Evolutionary conservation across 2,113 vertebrate species (phyloP).

Genomic region (Thamnaconus septentrionalis): DNA sequence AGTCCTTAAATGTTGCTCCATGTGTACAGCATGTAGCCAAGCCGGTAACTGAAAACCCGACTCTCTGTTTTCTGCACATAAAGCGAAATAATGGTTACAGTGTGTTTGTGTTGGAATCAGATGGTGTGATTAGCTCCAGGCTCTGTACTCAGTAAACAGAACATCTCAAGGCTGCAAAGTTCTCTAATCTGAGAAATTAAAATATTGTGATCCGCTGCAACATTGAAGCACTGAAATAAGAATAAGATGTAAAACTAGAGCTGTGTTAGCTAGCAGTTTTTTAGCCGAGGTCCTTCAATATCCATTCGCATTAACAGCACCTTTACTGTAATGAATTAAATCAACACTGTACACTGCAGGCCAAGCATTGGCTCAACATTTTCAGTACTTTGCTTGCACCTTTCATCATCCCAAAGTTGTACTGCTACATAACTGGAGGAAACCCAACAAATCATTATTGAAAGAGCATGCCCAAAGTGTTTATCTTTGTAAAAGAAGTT

Average conservation of each 20-base stretch:
- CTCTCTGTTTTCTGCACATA: conserved; percentile 40
- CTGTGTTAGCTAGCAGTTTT: too few species aligned
- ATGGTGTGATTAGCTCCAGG: conserved; percentile 40
- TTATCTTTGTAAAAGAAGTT: too few species aligned
- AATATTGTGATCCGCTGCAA: conserved; percentile 17
- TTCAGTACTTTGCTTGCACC: too few species aligned
- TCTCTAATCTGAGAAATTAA: conserved; percentile 32
- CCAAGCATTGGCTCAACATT: too few species aligned
- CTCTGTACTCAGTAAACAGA: conserved; percentile 37
- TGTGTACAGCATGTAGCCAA: conserved; percentile 9
- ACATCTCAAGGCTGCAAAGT: conserved; percentile 28
- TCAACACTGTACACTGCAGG: too few species aligned
- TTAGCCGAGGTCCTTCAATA: too few species aligned
- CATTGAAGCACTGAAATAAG: conserved; percentile 14
- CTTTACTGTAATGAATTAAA: too few species aligned
- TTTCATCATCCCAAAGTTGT: too few species aligned
- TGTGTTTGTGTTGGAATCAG: conserved; percentile 26
- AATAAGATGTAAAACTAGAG: background rate
- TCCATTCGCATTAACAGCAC: too few species aligned
- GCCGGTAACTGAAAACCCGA: conserved; percentile 30
- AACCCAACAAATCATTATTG: too few species aligned
- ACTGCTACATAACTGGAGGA: too few species aligned
- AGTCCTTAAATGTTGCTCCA: conserved; percentile 41
- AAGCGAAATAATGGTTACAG: conserved; percentile 39
- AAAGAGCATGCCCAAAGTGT: too few species aligned